phyloP scores from a whole-genome alignment of 2,888 invertebrate genomes.

The Morpho helenor region DNA sequence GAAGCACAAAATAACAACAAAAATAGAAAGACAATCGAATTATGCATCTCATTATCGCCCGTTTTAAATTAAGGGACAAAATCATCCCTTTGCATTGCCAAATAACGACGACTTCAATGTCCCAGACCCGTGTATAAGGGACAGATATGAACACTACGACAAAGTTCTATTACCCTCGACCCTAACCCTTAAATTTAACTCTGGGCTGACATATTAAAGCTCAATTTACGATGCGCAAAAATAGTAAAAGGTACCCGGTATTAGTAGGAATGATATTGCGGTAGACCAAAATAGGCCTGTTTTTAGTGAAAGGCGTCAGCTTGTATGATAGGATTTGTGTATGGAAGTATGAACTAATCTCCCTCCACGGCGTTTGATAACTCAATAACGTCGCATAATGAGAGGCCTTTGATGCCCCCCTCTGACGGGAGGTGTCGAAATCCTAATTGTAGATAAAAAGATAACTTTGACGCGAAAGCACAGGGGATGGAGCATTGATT shows the following conservation, averaged over 20 bases:
- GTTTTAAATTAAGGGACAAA: constrained; percentile 67
- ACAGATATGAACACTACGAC: constrained; percentile 37
- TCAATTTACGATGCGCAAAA: constrained; percentile 21
- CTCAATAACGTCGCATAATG: constrained; percentile 76
- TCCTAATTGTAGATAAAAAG: constrained; percentile 79
- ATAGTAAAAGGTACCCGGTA: constrained; percentile 1
- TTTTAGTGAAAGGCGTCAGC: constrained; percentile 76
- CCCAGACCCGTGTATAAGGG: constrained; percentile 58
- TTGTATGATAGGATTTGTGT: constrained; percentile 78
- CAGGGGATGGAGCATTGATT: constrained; percentile 34
- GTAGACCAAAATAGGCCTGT: constrained; percentile 73
- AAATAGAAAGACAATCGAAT: constrained; percentile 55
- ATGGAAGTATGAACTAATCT: constrained; percentile 79
- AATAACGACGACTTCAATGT: constrained; percentile 70
- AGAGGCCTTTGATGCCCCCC: constrained; percentile 68
- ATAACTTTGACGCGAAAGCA: constrained; percentile 56
- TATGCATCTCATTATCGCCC: constrained; percentile 69
- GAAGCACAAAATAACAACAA: constrained; percentile 20
- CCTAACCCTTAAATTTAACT: constrained; percentile 22
- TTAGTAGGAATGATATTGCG: constrained; percentile 43
- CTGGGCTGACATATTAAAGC: constrained; percentile 28
- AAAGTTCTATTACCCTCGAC: constrained; percentile 35
- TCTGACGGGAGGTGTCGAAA: constrained; percentile 65
- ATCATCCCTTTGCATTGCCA: constrained; percentile 72
- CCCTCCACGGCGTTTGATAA: constrained; percentile 71